Evolutionary conservation across 2,888 invertebrate species (phyloP), one percentile per base, ranked within the genome.

Genomic region (Didymodactylos carnosus): DNA sequence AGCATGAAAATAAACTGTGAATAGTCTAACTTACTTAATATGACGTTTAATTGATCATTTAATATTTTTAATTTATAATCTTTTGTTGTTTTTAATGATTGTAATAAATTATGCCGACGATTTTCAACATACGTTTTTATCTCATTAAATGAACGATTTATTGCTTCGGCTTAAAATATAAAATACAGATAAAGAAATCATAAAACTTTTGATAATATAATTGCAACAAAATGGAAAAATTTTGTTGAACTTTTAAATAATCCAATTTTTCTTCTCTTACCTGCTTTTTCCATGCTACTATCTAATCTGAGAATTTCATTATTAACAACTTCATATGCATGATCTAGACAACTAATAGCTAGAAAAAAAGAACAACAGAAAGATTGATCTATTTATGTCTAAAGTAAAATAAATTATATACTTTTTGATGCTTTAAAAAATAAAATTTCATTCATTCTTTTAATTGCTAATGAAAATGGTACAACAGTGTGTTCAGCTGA

Each of bases 391-490:
- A n/a, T n/a, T n/a, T n/a, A n/a, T n/a, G n/a, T n/a, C n/a, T 39
- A 72, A 29, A 72, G 53, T 72, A 62, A 72, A 72, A 39, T 40
- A 40, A 43, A 62, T 72, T 46, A 72, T n/a, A n/a, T 74, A 84
- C 92, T 92, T 84, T 92, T 90, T 80, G 92, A 92, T 23, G 92
- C 92, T 86, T 93, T 91, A 83, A 93, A 93, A 78, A 92, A 86
- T 76, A 94, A 86, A 82, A 94, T 94, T 84, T 94, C 93, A 0
- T 92, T 92, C 92, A 94, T 92, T 80, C 94, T 88, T 84, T 94
- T 94, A 80, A 94, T 91, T 75, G 94, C 94, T 82, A 93, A 91
- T 70, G 91, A 91, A 84, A 94, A 92, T 39, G 91, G 83, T 62
- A 73, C 76, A 69, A 71, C 73, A 46, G 69, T 72, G 25, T 77